Conservation (phyloP, 2,797 vertebrate genomes). For the Sebastes goodei region DNA sequence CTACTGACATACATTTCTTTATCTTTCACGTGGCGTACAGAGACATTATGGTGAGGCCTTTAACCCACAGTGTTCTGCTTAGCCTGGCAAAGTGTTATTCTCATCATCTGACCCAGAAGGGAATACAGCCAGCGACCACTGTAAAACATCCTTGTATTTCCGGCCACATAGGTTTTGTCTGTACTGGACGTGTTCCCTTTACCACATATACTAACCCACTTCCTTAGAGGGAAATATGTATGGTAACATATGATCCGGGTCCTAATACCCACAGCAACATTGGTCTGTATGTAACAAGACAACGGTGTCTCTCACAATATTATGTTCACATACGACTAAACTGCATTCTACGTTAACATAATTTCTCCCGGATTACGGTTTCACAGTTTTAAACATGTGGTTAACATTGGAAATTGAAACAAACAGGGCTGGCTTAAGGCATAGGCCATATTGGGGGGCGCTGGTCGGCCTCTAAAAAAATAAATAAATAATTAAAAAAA, state of each 20-base stretch:
- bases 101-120: neutral
- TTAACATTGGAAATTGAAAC: too few relatives aligned
- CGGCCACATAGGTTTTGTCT: neutral
- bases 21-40: neutral
- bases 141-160: neutral
- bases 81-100: neutral
- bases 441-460: too few relatives aligned
- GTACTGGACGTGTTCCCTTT: neutral
- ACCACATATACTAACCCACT: conserved; percentile 12
- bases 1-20: neutral
- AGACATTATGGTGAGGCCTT: neutral
- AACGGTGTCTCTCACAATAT: neutral
- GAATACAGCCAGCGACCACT: neutral
- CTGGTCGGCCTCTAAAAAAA: too few relatives aligned
- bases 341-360: neutral
- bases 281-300: neutral
- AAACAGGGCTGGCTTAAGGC: too few relatives aligned
- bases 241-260: neutral
- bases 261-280: neutral
- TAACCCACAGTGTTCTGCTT: neutral
- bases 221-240: neutral
- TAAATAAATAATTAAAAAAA: too few relatives aligned
- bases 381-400: neutral
- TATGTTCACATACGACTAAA: neutral
- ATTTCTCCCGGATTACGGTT: neutral